Percentiles rank a stretch among this genome's conserved stretches.
Evolutionary conservation across 2,113 vertebrate genomes (phyloP).

Genomic region (Thermophis baileyi): DNA sequence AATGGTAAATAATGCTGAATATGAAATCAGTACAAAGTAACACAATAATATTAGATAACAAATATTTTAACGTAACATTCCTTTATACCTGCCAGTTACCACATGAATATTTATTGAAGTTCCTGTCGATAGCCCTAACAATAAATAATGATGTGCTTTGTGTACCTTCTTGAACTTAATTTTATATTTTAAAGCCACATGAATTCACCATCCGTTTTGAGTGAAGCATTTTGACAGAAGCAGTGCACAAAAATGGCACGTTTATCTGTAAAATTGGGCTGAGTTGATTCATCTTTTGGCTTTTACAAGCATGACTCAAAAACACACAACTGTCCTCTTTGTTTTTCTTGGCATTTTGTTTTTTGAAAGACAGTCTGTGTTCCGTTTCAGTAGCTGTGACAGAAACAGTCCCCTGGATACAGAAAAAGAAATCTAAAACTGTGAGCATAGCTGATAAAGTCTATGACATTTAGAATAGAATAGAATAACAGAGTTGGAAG

Average conservation of each 20-base stretch:
- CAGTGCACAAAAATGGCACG: background rate
- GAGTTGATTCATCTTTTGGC: background rate
- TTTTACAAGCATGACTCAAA: background rate
- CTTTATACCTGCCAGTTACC: background rate
- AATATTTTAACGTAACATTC: background rate
- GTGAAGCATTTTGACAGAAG: too few relatives aligned
- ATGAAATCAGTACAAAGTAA: background rate
- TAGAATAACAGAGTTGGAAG: too few relatives aligned
- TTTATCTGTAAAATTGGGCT: background rate
- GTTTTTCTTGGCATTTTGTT: background rate
- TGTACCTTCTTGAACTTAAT: background rate
- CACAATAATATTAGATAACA: background rate
- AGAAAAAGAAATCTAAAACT: background rate
- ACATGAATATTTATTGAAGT: background rate
- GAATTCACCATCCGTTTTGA: background rate
- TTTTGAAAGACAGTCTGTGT: conserved; percentile 7
- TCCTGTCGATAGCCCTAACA: background rate
- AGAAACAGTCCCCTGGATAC: background rate
- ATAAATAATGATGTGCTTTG: background rate
- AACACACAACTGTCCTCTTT: background rate
- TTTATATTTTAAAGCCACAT: background rate
- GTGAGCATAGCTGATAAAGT: background rate
- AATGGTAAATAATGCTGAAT: background rate
- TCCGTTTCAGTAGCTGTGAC: background rate
- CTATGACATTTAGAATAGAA: too few relatives aligned